These are phyloP conservation scores for Bucorvus abyssinicus DNA, from an alignment of 2,797 vertebrate species.

Conservation along the genomic window DNA sequence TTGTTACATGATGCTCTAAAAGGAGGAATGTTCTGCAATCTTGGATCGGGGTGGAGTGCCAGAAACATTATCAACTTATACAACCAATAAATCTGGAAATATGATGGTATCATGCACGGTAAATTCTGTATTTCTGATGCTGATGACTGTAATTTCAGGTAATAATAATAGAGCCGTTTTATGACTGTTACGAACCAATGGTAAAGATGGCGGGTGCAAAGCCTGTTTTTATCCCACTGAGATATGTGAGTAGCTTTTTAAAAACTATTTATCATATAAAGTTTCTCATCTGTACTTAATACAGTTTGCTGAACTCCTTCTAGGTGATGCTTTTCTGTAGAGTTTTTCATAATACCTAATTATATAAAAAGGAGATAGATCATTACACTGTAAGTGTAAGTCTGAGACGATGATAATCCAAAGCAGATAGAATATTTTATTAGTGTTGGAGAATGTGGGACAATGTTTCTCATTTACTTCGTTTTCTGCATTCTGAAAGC, in stretches of 20 bases:
- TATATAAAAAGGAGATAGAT: neutral
- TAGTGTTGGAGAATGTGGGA: neutral
- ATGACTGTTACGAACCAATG: constrained; percentile 93
- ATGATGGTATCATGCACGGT: neutral
- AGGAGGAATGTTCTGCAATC: neutral
- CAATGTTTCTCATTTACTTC: neutral
- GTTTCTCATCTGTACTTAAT: neutral
- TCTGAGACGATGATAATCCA: neutral
- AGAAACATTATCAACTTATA: neutral
- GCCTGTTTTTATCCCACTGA: constrained; percentile 87
- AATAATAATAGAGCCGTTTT: constrained; percentile 95
- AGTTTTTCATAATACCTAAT: neutral
- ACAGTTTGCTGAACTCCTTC: neutral
- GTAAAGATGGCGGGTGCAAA: constrained; percentile 91
- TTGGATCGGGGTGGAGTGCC: neutral
- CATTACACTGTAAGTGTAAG: neutral
- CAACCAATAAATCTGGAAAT: neutral
- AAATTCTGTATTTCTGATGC: neutral
- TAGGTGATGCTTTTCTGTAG: neutral
- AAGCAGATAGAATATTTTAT: neutral
- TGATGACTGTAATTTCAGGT: constrained; percentile 78
- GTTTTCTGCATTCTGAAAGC: neutral
- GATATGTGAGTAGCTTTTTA: constrained; percentile 81
- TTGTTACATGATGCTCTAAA: neutral
- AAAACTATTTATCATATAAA: neutral